Evolutionary conservation across 2,888 invertebrate genomes (phyloP).

Genomic region (Tetragonula carbonaria): DNA sequence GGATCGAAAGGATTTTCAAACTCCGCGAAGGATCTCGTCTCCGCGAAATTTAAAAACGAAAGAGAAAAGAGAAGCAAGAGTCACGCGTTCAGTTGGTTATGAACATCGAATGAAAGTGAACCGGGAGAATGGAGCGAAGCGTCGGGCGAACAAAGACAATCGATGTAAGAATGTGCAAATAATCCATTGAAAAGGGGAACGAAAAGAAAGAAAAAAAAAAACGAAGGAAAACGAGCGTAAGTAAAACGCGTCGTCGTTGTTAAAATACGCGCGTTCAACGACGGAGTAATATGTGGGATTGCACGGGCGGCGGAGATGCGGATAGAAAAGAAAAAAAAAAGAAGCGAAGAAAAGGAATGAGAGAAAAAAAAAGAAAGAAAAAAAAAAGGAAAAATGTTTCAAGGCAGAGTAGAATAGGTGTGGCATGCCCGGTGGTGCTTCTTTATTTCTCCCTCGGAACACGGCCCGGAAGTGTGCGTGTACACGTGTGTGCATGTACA

Average conservation of each 20-base stretch:
- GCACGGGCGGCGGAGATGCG: constrained; percentile 5
- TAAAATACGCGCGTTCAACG: constrained; percentile 13
- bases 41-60: too few species aligned
- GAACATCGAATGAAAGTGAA: too few species aligned
- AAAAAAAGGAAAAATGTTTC: constrained; percentile 14
- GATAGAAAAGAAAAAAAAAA: constrained; percentile 7
- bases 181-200: neutral
- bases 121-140: neutral
- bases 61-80: too few species aligned
- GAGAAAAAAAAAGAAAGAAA: neutral
- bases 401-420: constrained; percentile 24
- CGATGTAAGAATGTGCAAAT: neutral
- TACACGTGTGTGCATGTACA: neutral
- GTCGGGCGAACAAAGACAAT: neutral
- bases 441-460: constrained; percentile 29
- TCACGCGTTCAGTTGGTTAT: too few species aligned
- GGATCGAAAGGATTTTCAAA: too few species aligned
- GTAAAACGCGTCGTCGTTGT: neutral
- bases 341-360: neutral
- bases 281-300: constrained; percentile 28
- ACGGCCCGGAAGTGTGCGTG: constrained; percentile 20
- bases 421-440: constrained; percentile 10
- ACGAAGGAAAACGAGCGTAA: neutral
- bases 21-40: too few species aligned
- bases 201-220: too few species aligned